Percentiles rank a stretch among this genome's conserved stretches.
phyloP scores from a whole-genome alignment of 2,888 invertebrate genomes.

The Allygus modestus region DNA sequence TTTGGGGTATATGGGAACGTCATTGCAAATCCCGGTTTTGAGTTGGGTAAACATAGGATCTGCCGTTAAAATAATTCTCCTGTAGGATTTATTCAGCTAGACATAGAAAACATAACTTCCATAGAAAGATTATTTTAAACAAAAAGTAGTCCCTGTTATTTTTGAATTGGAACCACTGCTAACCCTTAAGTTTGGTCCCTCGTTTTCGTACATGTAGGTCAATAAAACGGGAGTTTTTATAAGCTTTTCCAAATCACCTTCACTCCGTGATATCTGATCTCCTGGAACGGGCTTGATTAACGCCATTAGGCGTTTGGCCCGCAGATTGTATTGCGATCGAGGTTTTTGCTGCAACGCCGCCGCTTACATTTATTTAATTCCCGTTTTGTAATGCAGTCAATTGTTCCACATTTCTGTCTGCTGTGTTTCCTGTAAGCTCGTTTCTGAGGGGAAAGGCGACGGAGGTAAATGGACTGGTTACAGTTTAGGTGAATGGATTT shows the following conservation, averaged over 20 bases:
- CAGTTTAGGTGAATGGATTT: background rate
- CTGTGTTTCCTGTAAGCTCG: conserved; percentile 12
- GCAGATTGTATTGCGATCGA: conserved; percentile 12
- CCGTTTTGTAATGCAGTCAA: conserved; percentile 11
- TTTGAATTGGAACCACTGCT: too few species aligned
- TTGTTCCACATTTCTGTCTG: conserved; percentile 15
- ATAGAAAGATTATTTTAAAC: too few species aligned
- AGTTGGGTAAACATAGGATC: too few species aligned
- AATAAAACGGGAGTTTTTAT: background rate
- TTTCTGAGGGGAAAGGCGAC: background rate
- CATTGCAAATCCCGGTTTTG: too few species aligned
- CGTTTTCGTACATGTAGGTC: background rate
- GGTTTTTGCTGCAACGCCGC: conserved; percentile 12
- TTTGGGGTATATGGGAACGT: too few species aligned
- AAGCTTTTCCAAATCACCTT: conserved; percentile 2
- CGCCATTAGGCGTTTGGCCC: background rate
- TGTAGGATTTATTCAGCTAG: too few species aligned
- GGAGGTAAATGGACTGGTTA: background rate
- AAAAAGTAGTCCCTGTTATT: too few species aligned
- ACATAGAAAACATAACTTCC: too few species aligned
- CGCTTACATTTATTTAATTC: conserved; percentile 17
- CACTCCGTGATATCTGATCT: conserved; percentile 36
- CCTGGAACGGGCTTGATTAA: conserved; percentile 19
- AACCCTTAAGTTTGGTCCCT: too few species aligned
- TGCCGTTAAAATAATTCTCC: too few species aligned